phyloP scores from a whole-genome alignment of 2,888 invertebrate genomes.

The Oeneis ivallda region DNA sequence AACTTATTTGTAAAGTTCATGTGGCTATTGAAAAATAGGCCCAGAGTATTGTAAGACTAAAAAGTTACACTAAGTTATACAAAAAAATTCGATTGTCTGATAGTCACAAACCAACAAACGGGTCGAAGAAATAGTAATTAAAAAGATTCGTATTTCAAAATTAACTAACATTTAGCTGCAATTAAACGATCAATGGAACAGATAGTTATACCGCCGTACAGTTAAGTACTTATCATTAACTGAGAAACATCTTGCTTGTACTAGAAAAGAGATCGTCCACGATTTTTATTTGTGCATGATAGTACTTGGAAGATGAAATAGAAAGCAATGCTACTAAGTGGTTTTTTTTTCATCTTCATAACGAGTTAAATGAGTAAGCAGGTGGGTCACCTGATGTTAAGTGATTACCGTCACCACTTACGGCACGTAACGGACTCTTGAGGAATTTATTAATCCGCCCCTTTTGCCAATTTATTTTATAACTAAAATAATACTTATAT shows the following conservation, averaged over 20 bases:
- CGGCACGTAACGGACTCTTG: no score
- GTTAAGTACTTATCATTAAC: constrained; percentile 17
- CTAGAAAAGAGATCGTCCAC: constrained; percentile 4
- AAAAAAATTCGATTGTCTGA: not conserved
- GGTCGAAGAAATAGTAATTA: not conserved
- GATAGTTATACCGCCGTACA: constrained; percentile 24
- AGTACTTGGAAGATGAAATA: not conserved
- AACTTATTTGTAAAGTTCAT: no score
- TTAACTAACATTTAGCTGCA: constrained; percentile 39
- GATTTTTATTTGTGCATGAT: not conserved
- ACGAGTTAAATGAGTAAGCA: no score
- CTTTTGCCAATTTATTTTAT: no score
- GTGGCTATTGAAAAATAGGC: no score
- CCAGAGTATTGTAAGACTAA: no score
- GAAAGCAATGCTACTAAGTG: not conserved
- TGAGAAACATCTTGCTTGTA: not conserved
- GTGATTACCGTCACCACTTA: no score
- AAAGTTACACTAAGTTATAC: no score
- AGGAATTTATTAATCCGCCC: no score
- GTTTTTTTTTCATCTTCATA: no score
- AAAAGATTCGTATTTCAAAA: not conserved
- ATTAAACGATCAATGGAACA: constrained; percentile 57
- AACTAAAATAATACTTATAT: no score
- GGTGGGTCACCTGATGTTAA: no score
- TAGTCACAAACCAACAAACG: not conserved